A percentile compares a stretch with the other conserved stretches of the same genome.
Conservation (phyloP, 2,888 invertebrate species). For the Eurois occulta region DNA sequence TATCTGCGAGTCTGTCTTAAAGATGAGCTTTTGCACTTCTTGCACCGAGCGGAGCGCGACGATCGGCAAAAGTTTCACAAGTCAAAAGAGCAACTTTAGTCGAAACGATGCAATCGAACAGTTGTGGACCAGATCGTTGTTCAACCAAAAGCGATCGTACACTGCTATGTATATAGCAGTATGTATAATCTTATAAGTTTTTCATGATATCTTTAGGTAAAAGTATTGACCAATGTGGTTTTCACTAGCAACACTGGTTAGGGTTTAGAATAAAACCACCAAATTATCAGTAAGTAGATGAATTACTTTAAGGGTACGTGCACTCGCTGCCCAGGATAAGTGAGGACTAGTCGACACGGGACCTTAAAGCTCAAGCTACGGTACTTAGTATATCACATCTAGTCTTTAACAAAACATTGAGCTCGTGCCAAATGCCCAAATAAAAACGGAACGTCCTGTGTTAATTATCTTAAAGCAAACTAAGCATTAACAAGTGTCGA, state of each 20-base stretch:
- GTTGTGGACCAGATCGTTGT: conserved; percentile 40
- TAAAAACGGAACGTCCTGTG: conserved; percentile 1
- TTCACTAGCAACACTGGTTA: too few species aligned
- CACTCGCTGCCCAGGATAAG: too few species aligned
- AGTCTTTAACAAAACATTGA: neutral
- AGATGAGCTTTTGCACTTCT: conserved; percentile 45
- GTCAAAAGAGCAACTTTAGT: conserved; percentile 54
- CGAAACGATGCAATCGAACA: conserved; percentile 46
- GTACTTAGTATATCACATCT: too few species aligned
- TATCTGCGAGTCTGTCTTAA: conserved; percentile 35
- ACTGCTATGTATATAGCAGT: neutral
- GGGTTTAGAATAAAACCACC: too few species aligned
- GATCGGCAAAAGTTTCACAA: conserved; percentile 47
- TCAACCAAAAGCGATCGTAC: conserved; percentile 35
- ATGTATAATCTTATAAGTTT: conserved; percentile 1
- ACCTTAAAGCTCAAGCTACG: too few species aligned
- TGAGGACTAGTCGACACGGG: too few species aligned
- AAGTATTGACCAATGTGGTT: neutral
- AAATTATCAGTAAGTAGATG: too few species aligned
- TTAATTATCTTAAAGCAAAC: conserved; percentile 30
- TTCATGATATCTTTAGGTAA: neutral
- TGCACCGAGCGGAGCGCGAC: conserved; percentile 42
- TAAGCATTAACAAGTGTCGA: conserved; percentile 13
- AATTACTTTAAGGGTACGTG: too few species aligned
- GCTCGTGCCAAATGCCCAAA: neutral